Conservation (phyloP, 2,888 invertebrate genomes). For the Carcina quercana region DNA sequence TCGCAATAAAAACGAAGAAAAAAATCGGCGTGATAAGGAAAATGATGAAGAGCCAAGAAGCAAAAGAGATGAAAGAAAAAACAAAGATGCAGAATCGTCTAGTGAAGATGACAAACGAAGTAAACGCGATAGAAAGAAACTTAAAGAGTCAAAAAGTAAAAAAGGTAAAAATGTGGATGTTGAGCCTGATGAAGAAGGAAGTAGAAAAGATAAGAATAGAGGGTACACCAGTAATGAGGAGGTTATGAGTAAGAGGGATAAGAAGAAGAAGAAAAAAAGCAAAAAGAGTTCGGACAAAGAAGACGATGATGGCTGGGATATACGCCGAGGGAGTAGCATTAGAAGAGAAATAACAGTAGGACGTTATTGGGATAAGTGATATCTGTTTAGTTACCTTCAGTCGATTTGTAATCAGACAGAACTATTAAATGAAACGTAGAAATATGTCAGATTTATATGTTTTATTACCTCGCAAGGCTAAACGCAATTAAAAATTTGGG, state of each 20-base stretch:
- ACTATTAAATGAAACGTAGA: too few relatives aligned
- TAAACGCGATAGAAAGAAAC: conserved; percentile 8
- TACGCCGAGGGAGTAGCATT: conserved; percentile 21
- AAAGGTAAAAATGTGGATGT: conserved; percentile 14
- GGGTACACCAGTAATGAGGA: conserved; percentile 6
- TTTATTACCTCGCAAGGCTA: too few relatives aligned
- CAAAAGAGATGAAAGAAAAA: conserved; percentile 10
- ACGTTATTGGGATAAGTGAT: conserved; percentile 7
- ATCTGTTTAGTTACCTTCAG: too few relatives aligned
- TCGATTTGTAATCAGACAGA: too few relatives aligned
- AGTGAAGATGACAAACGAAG: neutral
- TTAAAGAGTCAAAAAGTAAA: conserved; percentile 7
- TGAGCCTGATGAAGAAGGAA: conserved; percentile 14
- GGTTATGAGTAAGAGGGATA: conserved; percentile 2
- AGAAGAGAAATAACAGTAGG: conserved; percentile 11
- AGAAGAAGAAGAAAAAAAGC: conserved; percentile 6
- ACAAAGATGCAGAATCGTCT: conserved; percentile 18
- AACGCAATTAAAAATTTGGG: too few relatives aligned
- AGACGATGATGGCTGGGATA: conserved; percentile 30
- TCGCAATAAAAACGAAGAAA: conserved; percentile 16
- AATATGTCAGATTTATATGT: too few relatives aligned
- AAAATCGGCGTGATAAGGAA: conserved; percentile 3
- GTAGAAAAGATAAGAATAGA: conserved; percentile 1
- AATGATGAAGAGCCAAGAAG: conserved; percentile 9
- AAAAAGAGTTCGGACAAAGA: conserved; percentile 3